These are phyloP conservation scores for Pangasianodon gigas DNA, from an alignment of 2,113 vertebrate species.

Conservation along the genomic window DNA sequence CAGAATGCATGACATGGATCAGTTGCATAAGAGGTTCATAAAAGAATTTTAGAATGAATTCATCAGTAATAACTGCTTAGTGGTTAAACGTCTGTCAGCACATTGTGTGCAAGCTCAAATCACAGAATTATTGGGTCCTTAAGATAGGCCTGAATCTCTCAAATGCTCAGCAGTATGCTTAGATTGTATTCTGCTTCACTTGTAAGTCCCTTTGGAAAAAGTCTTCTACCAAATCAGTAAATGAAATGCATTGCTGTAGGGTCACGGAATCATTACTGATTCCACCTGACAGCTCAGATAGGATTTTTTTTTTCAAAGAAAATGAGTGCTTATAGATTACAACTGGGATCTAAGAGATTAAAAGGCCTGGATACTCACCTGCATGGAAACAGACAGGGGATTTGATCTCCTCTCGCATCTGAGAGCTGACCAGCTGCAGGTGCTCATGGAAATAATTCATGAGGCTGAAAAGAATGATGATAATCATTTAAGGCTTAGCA, in stretches of 20 bases:
- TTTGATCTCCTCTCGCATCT: neutral
- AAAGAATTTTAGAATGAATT: neutral
- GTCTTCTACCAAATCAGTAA: neutral
- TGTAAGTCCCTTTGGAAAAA: neutral
- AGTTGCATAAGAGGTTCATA: neutral
- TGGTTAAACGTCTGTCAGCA: neutral
- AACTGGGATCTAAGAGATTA: neutral
- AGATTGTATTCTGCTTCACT: neutral
- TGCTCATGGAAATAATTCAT: constrained; percentile 16
- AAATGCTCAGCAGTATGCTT: neutral
- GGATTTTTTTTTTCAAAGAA: constrained; percentile 1
- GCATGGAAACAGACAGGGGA: neutral
- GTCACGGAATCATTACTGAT: neutral
- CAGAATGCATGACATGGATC: neutral
- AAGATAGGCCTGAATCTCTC: neutral
- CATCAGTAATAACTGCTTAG: neutral
- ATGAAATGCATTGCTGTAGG: neutral
- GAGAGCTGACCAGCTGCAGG: constrained; percentile 14
- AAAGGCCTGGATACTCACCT: neutral
- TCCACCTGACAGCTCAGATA: neutral
- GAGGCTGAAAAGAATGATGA: neutral
- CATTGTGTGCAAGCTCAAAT: neutral
- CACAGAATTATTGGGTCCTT: neutral
- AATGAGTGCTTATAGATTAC: constrained; percentile 2
- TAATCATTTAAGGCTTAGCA: neutral